Evolutionary conservation across 2,888 invertebrate species (phyloP).

Genomic region (Deilephila elpenor): DNA sequence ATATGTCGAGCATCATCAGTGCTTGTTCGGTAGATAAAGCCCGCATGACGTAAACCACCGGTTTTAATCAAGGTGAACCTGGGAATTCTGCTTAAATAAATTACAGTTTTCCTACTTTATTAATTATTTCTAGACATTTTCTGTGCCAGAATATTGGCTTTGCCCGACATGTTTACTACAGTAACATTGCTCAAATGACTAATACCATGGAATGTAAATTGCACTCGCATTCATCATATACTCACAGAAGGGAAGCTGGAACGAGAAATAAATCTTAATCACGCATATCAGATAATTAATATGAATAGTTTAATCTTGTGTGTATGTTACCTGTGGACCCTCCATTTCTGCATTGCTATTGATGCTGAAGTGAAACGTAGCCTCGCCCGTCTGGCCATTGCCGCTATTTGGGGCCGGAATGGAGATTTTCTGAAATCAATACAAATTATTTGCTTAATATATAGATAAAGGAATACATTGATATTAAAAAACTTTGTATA

Average conservation of each 20-base stretch:
- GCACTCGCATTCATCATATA: neutral
- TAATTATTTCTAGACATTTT: slow-evolving; percentile 29
- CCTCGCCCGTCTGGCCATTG: slow-evolving; percentile 75
- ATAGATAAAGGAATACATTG: neutral
- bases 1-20: slow-evolving; percentile 34
- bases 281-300: neutral
- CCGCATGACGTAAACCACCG: slow-evolving; percentile 55
- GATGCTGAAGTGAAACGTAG: slow-evolving; percentile 91
- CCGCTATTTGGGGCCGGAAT: slow-evolving; percentile 88
- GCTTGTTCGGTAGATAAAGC: slow-evolving; percentile 52
- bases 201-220: neutral
- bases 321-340: slow-evolving; percentile 85
- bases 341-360: slow-evolving; percentile 92
- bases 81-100: slow-evolving; percentile 49
- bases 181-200: neutral
- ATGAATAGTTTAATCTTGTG: neutral
- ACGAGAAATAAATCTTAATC: neutral
- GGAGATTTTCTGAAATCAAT: slow-evolving; percentile 88
- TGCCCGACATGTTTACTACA: neutral
- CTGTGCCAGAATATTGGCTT: neutral
- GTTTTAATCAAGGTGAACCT: slow-evolving; percentile 58
- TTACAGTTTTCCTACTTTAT: slow-evolving; percentile 38
- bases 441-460: slow-evolving; percentile 39
- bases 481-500: neutral
- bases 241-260: neutral